phyloP scores from a whole-genome alignment of 2,888 invertebrate genomes.

The Tenthredo mesomela region DNA sequence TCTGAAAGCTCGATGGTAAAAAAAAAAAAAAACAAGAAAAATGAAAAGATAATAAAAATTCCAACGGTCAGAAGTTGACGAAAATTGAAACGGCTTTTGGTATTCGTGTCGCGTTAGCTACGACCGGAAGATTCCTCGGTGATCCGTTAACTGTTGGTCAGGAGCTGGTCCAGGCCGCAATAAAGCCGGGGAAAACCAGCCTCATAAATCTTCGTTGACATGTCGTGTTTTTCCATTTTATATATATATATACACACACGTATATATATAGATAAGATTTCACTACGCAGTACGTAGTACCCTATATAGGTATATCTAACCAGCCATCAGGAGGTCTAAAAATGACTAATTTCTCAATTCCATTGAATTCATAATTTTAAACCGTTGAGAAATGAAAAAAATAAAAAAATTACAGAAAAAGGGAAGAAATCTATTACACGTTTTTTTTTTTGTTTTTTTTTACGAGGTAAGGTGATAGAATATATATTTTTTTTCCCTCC shows the following conservation, averaged over 20 bases:
- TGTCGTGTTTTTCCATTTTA: slow-evolving; percentile 22
- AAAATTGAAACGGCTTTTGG: slow-evolving; percentile 38
- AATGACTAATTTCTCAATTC: neutral
- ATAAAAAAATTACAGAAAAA: neutral
- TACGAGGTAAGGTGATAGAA: no score
- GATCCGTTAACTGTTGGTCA: slow-evolving; percentile 49
- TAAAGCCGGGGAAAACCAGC: slow-evolving; percentile 30
- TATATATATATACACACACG: neutral
- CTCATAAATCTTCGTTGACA: slow-evolving; percentile 49
- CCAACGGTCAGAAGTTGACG: slow-evolving; percentile 7
- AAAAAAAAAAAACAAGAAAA: neutral
- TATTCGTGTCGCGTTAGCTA: slow-evolving; percentile 16
- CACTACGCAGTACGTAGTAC: neutral
- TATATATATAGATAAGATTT: slow-evolving; percentile 13
- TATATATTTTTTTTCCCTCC: no score
- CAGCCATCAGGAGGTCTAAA: neutral
- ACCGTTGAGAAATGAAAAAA: neutral
- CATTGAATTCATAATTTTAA: neutral
- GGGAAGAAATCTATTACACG: neutral
- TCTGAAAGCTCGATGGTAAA: neutral
- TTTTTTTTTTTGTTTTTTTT: no score
- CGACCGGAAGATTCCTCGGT: slow-evolving; percentile 39
- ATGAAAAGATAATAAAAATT: neutral
- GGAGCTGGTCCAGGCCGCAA: slow-evolving; percentile 8
- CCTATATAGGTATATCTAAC: no score